Percentiles rank a stretch among this genome's conserved stretches.
phyloP scores from a whole-genome alignment of 2,888 invertebrate species.

The Rhorus exstirpatorius region DNA sequence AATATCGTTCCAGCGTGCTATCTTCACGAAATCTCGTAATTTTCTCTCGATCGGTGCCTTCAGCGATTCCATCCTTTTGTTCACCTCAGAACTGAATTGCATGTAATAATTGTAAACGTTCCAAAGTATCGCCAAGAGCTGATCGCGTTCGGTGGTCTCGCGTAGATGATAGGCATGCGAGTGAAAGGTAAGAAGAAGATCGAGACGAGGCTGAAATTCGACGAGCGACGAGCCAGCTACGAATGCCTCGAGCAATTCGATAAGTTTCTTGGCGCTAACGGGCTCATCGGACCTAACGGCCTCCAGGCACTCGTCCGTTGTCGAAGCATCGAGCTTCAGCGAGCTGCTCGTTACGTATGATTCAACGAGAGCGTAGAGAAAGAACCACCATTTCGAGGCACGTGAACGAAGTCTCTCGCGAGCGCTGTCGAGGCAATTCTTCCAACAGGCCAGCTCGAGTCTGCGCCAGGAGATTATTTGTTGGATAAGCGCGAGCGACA shows the following conservation, averaged over 20 bases:
- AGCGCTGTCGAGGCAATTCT: slow-evolving; percentile 91
- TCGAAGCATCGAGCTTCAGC: slow-evolving; percentile 72
- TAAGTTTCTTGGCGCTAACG: slow-evolving; percentile 84
- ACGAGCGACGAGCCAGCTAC: slow-evolving; percentile 94
- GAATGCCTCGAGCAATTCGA: slow-evolving; percentile 91
- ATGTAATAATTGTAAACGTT: slow-evolving; percentile 94
- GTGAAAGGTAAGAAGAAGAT: slow-evolving; percentile 93
- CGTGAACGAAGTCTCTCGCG: slow-evolving; percentile 89
- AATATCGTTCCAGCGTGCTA: slow-evolving; percentile 97
- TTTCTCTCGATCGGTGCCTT: slow-evolving; percentile 96
- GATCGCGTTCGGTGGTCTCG: slow-evolving; percentile 83
- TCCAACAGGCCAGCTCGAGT: slow-evolving; percentile 95
- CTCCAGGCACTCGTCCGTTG: slow-evolving; percentile 72
- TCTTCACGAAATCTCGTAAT: slow-evolving; percentile 96
- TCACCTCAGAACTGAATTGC: slow-evolving; percentile 91
- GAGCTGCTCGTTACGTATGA: slow-evolving; percentile 86
- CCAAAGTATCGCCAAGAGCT: slow-evolving; percentile 91
- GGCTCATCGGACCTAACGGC: slow-evolving; percentile 72
- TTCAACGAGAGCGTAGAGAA: slow-evolving; percentile 91
- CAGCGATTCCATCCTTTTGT: slow-evolving; percentile 89
- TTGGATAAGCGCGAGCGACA: slow-evolving; percentile 91
- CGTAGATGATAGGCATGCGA: slow-evolving; percentile 91
- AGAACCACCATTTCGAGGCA: slow-evolving; percentile 96
- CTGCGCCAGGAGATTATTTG: slow-evolving; percentile 97
- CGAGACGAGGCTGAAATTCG: slow-evolving; percentile 93